Conservation (phyloP, 2,113 vertebrate genomes). For the Gobius niger region DNA sequence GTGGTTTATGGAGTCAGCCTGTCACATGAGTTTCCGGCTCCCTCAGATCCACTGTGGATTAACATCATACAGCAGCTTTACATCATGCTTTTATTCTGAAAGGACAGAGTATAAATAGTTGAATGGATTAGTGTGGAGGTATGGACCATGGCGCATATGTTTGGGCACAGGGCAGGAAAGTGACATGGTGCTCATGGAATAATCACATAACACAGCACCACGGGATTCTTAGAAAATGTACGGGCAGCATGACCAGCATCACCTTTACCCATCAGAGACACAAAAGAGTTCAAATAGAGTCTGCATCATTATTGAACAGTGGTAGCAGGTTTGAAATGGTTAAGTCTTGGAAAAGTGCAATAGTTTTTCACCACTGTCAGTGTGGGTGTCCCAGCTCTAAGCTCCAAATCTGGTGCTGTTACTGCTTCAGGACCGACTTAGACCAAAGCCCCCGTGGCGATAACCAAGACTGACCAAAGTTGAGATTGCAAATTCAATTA, state of each 20-base stretch:
- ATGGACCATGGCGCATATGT: background rate
- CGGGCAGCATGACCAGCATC: background rate
- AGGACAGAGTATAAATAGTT: conserved; percentile 7
- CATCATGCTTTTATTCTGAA: background rate
- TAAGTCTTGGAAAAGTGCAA: no score
- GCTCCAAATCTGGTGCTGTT: no score
- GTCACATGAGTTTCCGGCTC: background rate
- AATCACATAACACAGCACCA: background rate
- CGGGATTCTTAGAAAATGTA: background rate
- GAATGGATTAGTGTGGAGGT: background rate
- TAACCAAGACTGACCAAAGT: no score
- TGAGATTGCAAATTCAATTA: no score
- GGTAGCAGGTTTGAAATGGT: no score
- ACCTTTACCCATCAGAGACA: background rate
- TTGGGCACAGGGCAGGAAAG: background rate
- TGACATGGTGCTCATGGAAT: no score
- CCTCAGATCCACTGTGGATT: background rate
- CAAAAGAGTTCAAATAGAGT: no score
- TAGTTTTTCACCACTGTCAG: no score
- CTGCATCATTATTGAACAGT: no score
- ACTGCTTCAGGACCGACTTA: no score
- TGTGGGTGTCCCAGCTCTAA: no score
- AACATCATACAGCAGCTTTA: conserved; percentile 6
- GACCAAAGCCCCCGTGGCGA: no score
- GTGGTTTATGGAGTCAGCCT: background rate